A percentile compares a stretch with the other conserved stretches of the same genome.
Evolutionary conservation across 2,888 invertebrate genomes (phyloP).

Genomic region (Conistra vaccinii): DNA sequence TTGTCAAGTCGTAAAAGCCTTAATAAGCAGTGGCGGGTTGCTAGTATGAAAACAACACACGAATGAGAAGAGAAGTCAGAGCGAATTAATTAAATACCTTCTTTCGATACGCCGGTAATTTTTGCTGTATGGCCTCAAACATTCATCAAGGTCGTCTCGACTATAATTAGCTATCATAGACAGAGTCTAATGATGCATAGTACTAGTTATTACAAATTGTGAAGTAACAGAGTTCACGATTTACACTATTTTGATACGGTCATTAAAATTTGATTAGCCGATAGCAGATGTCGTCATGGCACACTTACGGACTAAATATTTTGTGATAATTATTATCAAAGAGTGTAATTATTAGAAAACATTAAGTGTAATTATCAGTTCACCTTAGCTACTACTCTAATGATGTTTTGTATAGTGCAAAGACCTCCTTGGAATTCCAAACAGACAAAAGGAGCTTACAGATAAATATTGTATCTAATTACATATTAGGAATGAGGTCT

Average conservation of each 20-base stretch:
- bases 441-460: not conserved
- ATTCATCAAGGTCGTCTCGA: conserved; percentile 63
- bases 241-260: not conserved
- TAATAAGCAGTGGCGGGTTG: not conserved
- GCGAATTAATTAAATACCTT: conserved; percentile 39
- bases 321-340: conserved; percentile 27
- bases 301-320: conserved; percentile 11
- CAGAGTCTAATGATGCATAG: conserved; percentile 37
- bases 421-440: conserved; percentile 22
- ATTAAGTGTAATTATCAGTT: conserved; percentile 33
- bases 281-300: conserved; percentile 6
- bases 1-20: not conserved
- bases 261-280: conserved; percentile 9
- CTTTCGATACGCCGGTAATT: conserved; percentile 53
- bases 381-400: conserved; percentile 16
- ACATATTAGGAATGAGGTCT: not conserved
- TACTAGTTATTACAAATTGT: conserved; percentile 30
- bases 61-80: conserved; percentile 33
- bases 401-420: conserved; percentile 20
- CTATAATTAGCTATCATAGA: conserved; percentile 57
- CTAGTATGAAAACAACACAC: conserved; percentile 6
- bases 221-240: conserved; percentile 3
- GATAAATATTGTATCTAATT: not conserved
- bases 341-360: conserved; percentile 30
- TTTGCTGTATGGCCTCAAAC: conserved; percentile 57